These are phyloP conservation scores for Nautilus pompilius DNA, from an alignment of 1,140 invertebrate species.

Conservation along the genomic window DNA sequence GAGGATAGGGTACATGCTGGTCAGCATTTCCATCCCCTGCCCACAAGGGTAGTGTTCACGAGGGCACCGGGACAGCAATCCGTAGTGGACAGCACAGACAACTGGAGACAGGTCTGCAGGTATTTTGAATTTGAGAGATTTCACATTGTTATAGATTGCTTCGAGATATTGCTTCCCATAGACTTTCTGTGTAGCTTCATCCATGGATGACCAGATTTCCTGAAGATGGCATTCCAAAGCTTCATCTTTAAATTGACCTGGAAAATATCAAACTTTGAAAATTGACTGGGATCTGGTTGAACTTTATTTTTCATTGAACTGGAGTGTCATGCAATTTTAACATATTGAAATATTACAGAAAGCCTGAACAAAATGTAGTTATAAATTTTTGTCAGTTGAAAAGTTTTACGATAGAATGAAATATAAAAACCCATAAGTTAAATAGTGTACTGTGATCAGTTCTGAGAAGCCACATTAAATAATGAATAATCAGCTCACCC, in stretches of 20 bases:
- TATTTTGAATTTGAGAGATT: constrained; percentile 16
- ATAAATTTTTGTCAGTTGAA: too few relatives aligned
- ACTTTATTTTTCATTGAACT: too few relatives aligned
- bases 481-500: too few relatives aligned
- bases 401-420: too few relatives aligned
- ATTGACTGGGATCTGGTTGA: too few relatives aligned
- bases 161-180: constrained; percentile 46
- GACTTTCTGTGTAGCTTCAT: constrained; percentile 27
- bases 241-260: constrained; percentile 34
- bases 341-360: too few relatives aligned
- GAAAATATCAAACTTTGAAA: constrained; percentile 4
- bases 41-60: constrained; percentile 44
- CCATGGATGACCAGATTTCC: constrained; percentile 44
- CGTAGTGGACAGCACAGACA: constrained; percentile 44
- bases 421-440: too few relatives aligned
- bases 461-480: too few relatives aligned
- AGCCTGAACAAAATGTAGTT: too few relatives aligned
- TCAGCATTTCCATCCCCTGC: constrained; percentile 39
- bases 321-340: not conserved
- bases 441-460: too few relatives aligned
- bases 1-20: constrained; percentile 38
- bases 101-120: constrained; percentile 46
- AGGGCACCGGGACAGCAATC: constrained; percentile 47
- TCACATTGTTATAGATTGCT: constrained; percentile 25
- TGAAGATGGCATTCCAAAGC: constrained; percentile 24